These are phyloP conservation scores for Gnatocerus cornutus DNA, from an alignment of 2,888 invertebrate genomes.

Conservation along the genomic window DNA sequence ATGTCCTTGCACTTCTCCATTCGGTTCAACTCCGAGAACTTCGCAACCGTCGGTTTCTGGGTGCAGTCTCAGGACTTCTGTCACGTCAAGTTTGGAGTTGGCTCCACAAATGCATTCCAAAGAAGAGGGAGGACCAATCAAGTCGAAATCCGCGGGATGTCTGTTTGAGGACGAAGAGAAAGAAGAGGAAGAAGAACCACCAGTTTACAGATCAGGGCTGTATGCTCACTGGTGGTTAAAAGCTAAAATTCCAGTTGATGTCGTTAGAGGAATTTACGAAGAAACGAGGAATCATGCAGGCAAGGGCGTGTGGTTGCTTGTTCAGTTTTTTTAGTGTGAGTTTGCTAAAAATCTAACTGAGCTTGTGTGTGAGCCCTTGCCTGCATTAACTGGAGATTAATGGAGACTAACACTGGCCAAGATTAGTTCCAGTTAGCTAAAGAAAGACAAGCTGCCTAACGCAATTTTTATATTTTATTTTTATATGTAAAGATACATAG, in stretches of 20 bases:
- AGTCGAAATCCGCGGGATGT: slow-evolving; percentile 64
- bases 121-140: slow-evolving; percentile 52
- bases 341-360: slow-evolving; percentile 51
- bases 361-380: slow-evolving; percentile 61
- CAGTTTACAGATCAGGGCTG: slow-evolving; percentile 85
- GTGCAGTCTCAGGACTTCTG: slow-evolving; percentile 72
- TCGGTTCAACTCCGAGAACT: slow-evolving; percentile 81
- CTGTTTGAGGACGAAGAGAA: slow-evolving; percentile 53
- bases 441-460: too few species aligned
- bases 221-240: slow-evolving; percentile 97
- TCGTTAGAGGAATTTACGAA: slow-evolving; percentile 71
- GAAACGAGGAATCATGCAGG: slow-evolving; percentile 68
- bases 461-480: too few species aligned
- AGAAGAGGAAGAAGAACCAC: slow-evolving; percentile 56
- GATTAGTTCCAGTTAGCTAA: too few species aligned
- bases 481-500: too few species aligned
- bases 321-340: slow-evolving; percentile 49
- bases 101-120: slow-evolving; percentile 68
- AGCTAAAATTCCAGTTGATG: slow-evolving; percentile 83
- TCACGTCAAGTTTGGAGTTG: slow-evolving; percentile 72
- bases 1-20: slow-evolving; percentile 83
- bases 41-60: slow-evolving; percentile 76
- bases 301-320: slow-evolving; percentile 68
- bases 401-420: too few species aligned
- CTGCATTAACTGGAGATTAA: slow-evolving; percentile 54